phyloP scores from a whole-genome alignment of 2,113 vertebrate species.

The Haliaeetus leucogaster region DNA sequence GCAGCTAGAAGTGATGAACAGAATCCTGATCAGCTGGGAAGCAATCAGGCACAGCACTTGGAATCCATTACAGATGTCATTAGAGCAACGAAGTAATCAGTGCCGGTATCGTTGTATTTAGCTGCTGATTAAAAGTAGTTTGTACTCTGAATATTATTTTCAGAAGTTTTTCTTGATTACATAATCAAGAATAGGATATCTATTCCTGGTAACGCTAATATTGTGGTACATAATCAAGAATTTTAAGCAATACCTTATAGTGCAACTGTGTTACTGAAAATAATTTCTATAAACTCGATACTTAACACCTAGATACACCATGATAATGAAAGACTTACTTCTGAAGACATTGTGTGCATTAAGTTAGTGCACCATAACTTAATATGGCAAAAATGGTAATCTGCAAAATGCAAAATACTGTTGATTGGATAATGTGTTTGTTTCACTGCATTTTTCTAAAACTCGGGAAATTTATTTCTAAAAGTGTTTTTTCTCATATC shows the following conservation, averaged over 20 bases:
- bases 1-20: constrained; percentile 3
- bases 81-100: constrained; percentile 67
- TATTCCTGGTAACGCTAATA: constrained; percentile 5
- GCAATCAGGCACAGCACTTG: constrained; percentile 63
- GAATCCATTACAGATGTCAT: constrained; percentile 58
- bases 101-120: constrained; percentile 50
- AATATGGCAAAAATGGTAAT: not conserved
- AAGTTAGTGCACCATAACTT: not conserved
- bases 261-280: not conserved
- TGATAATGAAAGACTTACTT: not conserved
- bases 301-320: not conserved
- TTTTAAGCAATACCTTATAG: constrained; percentile 4
- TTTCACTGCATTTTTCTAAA: not conserved
- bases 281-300: not conserved
- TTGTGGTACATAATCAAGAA: not conserved
- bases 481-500: not conserved
- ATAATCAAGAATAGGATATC: constrained; percentile 43
- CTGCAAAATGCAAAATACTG: not conserved
- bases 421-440: not conserved
- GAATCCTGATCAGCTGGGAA: constrained; percentile 38
- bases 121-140: constrained; percentile 72
- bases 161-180: constrained; percentile 68
- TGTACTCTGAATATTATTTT: constrained; percentile 55
- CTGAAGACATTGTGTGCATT: not conserved
- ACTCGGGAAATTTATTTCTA: not conserved